phyloP scores from a whole-genome alignment of 1,140 invertebrate species.

The Neodiprion virginianus region DNA sequence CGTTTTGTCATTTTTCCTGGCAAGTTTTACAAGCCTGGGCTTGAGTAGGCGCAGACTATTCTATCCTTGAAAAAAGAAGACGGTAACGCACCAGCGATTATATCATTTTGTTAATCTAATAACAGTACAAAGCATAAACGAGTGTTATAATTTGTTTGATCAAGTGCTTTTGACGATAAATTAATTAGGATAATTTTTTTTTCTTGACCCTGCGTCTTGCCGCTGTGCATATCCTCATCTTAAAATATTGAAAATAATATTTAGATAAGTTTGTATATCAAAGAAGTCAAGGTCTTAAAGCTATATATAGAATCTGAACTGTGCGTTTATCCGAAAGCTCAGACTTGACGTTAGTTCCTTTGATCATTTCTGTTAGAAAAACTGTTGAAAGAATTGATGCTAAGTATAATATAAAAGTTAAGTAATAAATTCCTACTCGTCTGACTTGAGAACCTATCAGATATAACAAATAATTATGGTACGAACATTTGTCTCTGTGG shows the following conservation, averaged over 20 bases:
- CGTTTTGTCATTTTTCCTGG: slow-evolving; percentile 87
- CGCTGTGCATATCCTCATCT: too few relatives aligned
- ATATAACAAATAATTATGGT: background rate
- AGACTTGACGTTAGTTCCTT: background rate
- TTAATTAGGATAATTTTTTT: too few relatives aligned
- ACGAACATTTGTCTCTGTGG: background rate
- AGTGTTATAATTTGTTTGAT: too few relatives aligned
- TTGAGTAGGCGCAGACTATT: background rate
- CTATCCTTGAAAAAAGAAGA: background rate
- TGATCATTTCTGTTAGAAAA: background rate
- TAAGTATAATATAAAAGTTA: too few relatives aligned
- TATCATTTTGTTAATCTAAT: too few relatives aligned
- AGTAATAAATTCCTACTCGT: too few relatives aligned
- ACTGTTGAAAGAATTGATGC: background rate
- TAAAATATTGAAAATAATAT: background rate
- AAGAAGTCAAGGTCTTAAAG: background rate
- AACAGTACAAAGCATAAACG: too few relatives aligned
- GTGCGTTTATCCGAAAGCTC: background rate
- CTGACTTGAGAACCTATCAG: too few relatives aligned
- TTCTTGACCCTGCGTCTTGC: too few relatives aligned
- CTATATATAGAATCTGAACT: background rate
- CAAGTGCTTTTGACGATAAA: too few relatives aligned
- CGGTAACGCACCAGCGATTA: too few relatives aligned
- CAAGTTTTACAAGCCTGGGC: background rate
- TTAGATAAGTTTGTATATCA: background rate